phyloP scores from a whole-genome alignment of 1,140 invertebrate species.

The Drosophila pallidifrons region DNA sequence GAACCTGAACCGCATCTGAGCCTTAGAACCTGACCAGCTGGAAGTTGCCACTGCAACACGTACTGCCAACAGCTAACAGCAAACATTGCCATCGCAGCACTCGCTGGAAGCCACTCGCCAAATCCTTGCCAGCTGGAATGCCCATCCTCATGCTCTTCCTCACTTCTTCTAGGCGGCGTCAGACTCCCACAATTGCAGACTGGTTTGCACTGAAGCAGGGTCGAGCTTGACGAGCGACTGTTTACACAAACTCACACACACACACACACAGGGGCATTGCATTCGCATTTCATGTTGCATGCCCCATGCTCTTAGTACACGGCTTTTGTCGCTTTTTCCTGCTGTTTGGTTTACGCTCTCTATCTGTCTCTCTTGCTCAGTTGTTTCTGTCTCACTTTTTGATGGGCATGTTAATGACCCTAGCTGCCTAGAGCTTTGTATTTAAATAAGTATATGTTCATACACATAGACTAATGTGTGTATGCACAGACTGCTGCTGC shows the following conservation, averaged over 20 bases:
- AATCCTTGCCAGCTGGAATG: constrained; percentile 18
- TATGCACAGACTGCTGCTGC: constrained; percentile 28
- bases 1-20: constrained; percentile 16
- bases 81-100: constrained; percentile 5
- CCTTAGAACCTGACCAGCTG: constrained; percentile 4
- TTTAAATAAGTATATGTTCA: constrained; percentile 30
- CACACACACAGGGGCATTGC: constrained; percentile 22
- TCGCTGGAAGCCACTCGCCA: constrained; percentile 15
- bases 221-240: constrained; percentile 56
- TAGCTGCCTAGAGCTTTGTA: constrained; percentile 68
- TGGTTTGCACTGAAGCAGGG: constrained; percentile 49
- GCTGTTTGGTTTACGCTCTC: constrained; percentile 24
- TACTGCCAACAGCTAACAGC: constrained; percentile 24
- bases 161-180: constrained; percentile 15
- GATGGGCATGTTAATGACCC: constrained; percentile 78
- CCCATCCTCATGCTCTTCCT: not conserved
- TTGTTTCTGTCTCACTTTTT: not conserved
- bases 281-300: constrained; percentile 30
- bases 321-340: constrained; percentile 65
- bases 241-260: constrained; percentile 28
- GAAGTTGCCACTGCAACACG: constrained; percentile 38
- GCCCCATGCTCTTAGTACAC: constrained; percentile 17
- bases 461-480: not conserved
- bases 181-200: constrained; percentile 76
- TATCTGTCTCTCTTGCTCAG: not conserved